These are phyloP conservation scores for Melieria omissa DNA, from an alignment of 2,888 invertebrate species.

Conservation along the genomic window DNA sequence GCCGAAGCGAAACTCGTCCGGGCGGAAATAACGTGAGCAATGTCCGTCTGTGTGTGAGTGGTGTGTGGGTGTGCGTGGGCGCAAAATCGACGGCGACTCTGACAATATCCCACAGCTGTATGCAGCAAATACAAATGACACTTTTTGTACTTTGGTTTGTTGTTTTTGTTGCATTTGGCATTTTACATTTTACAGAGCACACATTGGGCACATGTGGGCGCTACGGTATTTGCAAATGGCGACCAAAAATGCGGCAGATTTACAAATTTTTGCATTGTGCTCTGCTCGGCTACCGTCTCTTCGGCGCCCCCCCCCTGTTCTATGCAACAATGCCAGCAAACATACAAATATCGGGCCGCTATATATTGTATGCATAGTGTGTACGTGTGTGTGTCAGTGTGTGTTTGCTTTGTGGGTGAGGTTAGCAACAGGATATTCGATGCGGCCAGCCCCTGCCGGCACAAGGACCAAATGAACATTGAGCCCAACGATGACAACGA, in stretches of 20 bases:
- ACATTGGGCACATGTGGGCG: too few species aligned
- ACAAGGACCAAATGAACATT: not conserved
- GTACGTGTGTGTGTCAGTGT: not conserved
- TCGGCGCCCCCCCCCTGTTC: too few species aligned
- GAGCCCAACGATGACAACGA: not conserved
- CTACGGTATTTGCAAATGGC: slow-evolving; percentile 20
- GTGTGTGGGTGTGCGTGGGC: too few species aligned
- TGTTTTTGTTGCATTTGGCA: too few species aligned
- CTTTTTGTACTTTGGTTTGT: too few species aligned
- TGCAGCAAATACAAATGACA: too few species aligned
- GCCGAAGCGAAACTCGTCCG: too few species aligned
- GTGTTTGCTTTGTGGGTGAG: not conserved
- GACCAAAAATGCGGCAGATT: slow-evolving; percentile 31
- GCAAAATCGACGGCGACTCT: too few species aligned
- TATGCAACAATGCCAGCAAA: not conserved
- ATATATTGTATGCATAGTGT: not conserved
- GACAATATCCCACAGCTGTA: too few species aligned
- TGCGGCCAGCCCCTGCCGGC: not conserved
- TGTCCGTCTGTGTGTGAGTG: too few species aligned
- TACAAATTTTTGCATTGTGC: slow-evolving; percentile 17
- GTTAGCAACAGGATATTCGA: slow-evolving; percentile 2
- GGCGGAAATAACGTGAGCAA: too few species aligned
- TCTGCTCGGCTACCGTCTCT: not conserved
- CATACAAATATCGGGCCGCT: not conserved
- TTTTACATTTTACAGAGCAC: too few species aligned